Evolutionary conservation across 2,888 invertebrate genomes (phyloP), one percentile per base, ranked within the genome.

Genomic region (Timema podura): DNA sequence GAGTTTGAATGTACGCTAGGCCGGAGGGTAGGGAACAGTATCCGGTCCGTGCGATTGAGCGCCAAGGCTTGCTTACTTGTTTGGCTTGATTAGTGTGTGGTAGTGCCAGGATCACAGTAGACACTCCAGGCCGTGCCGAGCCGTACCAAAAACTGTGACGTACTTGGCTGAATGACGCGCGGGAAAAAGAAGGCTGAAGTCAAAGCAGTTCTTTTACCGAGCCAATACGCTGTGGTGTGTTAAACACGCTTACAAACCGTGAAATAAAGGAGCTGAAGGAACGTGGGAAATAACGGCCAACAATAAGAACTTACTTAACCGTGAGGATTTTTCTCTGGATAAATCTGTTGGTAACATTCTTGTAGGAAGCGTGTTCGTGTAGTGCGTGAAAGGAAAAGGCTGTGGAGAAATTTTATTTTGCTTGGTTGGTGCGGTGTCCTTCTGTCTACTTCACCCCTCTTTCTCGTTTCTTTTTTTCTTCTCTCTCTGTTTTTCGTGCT

Each of bases 11-110:
- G 30, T 30, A 30, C 30, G 30, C 3, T 30, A 30, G 30, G 30
- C 30, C 30, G 30, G 30, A 30, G 30, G 30, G 30, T 54, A 59
- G 46, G 46, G 48, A 68, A 59, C 67, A 47, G 44, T 67, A 59
- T 48, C 66, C 69, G 65, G 47, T 45, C 69, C 69, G 69, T 69
- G 64, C 45, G 57, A 59, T 48, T 69, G 69, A 46, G 46, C 44
- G 30, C 66, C 69, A 69, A 66, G 65, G 69, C 57, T 69, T 69
- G 57, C 69, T 69, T 69, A 65, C 57, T 69, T 69, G 69, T 69
- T 69, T 69, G 69, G 69, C 69, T 69, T 69, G 69, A 69, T 69
- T 69, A 69, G 69, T 65, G 69, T 66, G 69, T 66, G 61, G 48
- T 68, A 48, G 59, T 68, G 68, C 65, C 69, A 69, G 65, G 69